Percentiles rank a stretch among this genome's conserved stretches.
phyloP scores from a whole-genome alignment of 2,113 vertebrate genomes.

The Sphyrna mokarran region DNA sequence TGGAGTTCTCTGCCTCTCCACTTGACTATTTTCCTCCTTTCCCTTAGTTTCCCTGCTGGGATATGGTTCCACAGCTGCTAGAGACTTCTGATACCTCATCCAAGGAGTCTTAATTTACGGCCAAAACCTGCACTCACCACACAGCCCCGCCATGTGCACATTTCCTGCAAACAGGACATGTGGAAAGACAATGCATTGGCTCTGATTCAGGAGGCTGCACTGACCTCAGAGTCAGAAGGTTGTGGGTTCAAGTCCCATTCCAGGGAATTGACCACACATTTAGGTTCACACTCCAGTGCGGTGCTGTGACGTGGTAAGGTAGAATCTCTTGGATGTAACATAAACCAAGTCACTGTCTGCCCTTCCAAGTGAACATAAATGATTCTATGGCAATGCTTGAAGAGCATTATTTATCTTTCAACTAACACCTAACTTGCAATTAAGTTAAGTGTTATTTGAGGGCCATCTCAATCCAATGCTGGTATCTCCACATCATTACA shows the following conservation, averaged over 20 bases:
- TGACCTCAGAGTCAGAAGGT: background rate
- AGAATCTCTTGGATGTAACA: background rate
- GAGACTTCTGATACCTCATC: background rate
- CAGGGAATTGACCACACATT: background rate
- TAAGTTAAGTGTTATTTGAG: too few species aligned
- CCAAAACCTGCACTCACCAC: background rate
- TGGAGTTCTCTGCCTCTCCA: background rate
- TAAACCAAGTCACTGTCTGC: background rate
- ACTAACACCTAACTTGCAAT: background rate
- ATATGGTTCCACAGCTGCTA: background rate
- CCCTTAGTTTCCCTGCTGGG: background rate
- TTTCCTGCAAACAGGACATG: background rate
- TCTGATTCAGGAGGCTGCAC: background rate
- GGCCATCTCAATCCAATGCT: too few species aligned
- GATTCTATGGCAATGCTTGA: background rate
- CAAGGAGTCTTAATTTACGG: background rate
- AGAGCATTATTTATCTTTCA: background rate
- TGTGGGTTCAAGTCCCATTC: background rate
- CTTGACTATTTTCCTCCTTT: background rate
- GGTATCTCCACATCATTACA: too few species aligned
- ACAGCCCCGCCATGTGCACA: too few species aligned
- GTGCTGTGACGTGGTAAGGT: background rate
- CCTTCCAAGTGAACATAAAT: background rate
- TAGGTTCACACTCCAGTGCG: background rate
- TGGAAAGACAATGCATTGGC: background rate